Conservation (phyloP, 2,888 invertebrate genomes). For the Synergus itoensis region DNA sequence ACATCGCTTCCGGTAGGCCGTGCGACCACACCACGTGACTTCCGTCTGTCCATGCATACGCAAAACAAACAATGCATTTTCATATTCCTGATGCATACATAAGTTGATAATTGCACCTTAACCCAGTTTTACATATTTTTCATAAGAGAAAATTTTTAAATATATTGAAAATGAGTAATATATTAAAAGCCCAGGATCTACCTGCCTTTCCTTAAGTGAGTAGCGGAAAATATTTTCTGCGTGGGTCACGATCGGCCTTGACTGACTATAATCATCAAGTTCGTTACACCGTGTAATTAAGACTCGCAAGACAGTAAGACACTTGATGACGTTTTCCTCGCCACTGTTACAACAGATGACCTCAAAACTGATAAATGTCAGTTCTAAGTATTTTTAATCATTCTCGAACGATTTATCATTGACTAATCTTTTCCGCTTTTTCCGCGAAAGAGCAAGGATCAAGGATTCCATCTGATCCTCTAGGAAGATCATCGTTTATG, state of each 20-base stretch:
- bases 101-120: background rate
- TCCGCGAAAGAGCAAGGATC: background rate
- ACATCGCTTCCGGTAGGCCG: conserved; percentile 65
- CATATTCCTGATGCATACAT: conserved; percentile 43
- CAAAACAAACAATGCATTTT: conserved; percentile 56
- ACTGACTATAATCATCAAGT: conserved; percentile 35
- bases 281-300: conserved; percentile 35
- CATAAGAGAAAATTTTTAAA: background rate
- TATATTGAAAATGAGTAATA: background rate
- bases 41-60: conserved; percentile 63
- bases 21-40: conserved; percentile 71
- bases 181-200: background rate
- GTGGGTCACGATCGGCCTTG: conserved; percentile 34
- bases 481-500: background rate
- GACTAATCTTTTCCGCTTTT: background rate
- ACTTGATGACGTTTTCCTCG: background rate
- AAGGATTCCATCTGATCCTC: background rate
- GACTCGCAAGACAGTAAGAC: background rate
- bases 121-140: background rate
- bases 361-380: conserved; percentile 14
- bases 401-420: background rate
- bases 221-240: conserved; percentile 32
- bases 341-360: conserved; percentile 3
- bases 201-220: conserved; percentile 7
- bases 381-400: background rate